Conservation (phyloP, 2,888 invertebrate genomes). For the Andrena bucephala region DNA sequence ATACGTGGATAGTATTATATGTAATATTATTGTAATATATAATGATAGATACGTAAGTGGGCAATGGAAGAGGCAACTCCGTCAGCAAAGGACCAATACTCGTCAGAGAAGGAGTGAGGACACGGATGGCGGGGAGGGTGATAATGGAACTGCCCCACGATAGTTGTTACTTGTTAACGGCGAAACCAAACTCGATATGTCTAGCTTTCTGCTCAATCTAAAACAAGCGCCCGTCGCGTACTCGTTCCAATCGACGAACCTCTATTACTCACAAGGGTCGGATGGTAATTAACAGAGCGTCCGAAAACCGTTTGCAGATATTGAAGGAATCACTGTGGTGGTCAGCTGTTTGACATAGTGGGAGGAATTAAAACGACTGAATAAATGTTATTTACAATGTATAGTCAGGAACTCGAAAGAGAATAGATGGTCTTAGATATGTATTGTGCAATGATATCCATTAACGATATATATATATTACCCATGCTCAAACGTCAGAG, state of each 20-base stretch:
- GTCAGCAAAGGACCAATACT: slow-evolving; percentile 74
- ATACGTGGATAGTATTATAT: slow-evolving; percentile 84
- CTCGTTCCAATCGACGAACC: slow-evolving; percentile 54
- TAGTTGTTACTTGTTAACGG: slow-evolving; percentile 69
- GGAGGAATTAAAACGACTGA: slow-evolving; percentile 53
- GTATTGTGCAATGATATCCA: slow-evolving; percentile 70
- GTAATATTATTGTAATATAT: slow-evolving; percentile 85
- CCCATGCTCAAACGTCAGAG: slow-evolving; percentile 67
- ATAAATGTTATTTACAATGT: slow-evolving; percentile 54
- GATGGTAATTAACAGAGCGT: slow-evolving; percentile 56
- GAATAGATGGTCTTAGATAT: slow-evolving; percentile 41
- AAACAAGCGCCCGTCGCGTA: slow-evolving; percentile 56
- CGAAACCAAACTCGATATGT: slow-evolving; percentile 72
- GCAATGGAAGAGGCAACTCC: slow-evolving; percentile 71
- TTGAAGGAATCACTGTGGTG: slow-evolving; percentile 70
- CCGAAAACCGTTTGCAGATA: slow-evolving; percentile 47
- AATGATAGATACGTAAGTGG: slow-evolving; percentile 77
- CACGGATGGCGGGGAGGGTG: slow-evolving; percentile 35
- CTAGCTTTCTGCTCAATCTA: slow-evolving; percentile 75
- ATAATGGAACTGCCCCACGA: slow-evolving; percentile 59
- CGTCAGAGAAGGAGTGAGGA: slow-evolving; percentile 39
- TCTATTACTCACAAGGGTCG: slow-evolving; percentile 49
- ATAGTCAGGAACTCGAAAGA: slow-evolving; percentile 41
- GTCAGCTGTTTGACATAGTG: slow-evolving; percentile 48
- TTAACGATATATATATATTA: slow-evolving; percentile 64